These are phyloP conservation scores for Anastatus disparis DNA, from an alignment of 1,140 invertebrate genomes.

Conservation along the genomic window DNA sequence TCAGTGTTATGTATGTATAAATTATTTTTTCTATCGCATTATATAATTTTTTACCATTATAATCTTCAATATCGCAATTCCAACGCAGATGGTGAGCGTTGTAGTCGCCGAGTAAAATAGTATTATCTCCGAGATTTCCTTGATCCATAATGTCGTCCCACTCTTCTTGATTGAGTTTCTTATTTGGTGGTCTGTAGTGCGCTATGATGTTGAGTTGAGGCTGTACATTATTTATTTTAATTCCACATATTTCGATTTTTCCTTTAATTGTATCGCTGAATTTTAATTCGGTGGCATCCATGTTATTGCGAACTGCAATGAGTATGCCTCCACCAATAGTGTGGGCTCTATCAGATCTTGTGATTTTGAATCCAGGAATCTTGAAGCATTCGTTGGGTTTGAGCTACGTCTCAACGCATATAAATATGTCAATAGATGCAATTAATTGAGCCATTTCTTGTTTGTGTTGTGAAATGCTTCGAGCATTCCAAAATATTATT, in stretches of 20 bases:
- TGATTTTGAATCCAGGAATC: too few relatives aligned
- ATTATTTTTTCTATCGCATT: too few relatives aligned
- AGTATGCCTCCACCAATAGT: too few relatives aligned
- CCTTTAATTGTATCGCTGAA: neutral
- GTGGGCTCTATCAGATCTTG: too few relatives aligned
- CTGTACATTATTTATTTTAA: neutral
- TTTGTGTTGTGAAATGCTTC: neutral
- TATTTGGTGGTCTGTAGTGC: neutral
- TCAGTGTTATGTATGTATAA: too few relatives aligned
- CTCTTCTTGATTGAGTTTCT: neutral
- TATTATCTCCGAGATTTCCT: neutral
- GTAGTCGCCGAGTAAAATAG: neutral
- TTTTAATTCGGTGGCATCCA: too few relatives aligned
- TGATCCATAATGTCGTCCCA: neutral
- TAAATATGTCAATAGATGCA: neutral
- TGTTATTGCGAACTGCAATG: too few relatives aligned
- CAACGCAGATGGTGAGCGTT: neutral
- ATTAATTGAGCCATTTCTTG: neutral
- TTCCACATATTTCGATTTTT: neutral
- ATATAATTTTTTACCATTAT: too few relatives aligned
- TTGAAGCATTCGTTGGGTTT: too few relatives aligned
- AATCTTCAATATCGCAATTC: neutral
- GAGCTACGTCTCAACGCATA: neutral
- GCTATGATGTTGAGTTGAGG: slow-evolving; percentile 26
- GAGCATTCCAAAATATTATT: neutral